phyloP scores from a whole-genome alignment of 2,888 invertebrate species.

The Lathronympha strigana region DNA sequence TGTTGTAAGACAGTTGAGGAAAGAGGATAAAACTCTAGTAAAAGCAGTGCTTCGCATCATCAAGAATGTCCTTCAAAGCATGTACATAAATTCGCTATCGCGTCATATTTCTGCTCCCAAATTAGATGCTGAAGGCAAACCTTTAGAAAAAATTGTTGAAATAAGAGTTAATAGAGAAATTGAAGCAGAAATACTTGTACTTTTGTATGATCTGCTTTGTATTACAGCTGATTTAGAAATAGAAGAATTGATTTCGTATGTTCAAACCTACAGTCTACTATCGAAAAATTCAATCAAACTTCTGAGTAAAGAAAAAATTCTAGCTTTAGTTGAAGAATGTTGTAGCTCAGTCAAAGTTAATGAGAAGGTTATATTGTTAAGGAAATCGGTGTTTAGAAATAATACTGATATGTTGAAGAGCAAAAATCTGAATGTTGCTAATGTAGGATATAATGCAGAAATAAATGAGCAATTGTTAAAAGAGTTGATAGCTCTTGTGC shows the following conservation, averaged over 20 bases:
- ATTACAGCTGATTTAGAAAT: conserved; percentile 58
- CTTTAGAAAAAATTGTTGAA: conserved; percentile 54
- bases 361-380: conserved; percentile 59
- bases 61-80: conserved; percentile 63
- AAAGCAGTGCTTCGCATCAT: conserved; percentile 58
- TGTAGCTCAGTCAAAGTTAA: conserved; percentile 49
- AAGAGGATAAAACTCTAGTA: conserved; percentile 59
- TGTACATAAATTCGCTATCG: conserved; percentile 59
- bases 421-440: conserved; percentile 46
- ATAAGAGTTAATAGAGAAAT: conserved; percentile 69
- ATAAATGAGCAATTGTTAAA: conserved; percentile 41
- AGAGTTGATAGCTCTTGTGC: conserved; percentile 21
- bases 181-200: conserved; percentile 66
- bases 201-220: conserved; percentile 61
- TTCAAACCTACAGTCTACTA: conserved; percentile 61
- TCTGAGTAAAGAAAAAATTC: conserved; percentile 65
- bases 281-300: conserved; percentile 67
- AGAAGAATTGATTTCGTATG: conserved; percentile 58
- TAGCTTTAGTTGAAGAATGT: conserved; percentile 59
- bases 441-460: conserved; percentile 42
- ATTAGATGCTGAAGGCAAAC: conserved; percentile 50
- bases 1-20: conserved; percentile 57
- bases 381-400: conserved; percentile 58
- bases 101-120: conserved; percentile 56
- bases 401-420: conserved; percentile 62